Evolutionary conservation across 2,113 vertebrate genomes (phyloP).

Genomic region (Hippocampus zosterae): DNA sequence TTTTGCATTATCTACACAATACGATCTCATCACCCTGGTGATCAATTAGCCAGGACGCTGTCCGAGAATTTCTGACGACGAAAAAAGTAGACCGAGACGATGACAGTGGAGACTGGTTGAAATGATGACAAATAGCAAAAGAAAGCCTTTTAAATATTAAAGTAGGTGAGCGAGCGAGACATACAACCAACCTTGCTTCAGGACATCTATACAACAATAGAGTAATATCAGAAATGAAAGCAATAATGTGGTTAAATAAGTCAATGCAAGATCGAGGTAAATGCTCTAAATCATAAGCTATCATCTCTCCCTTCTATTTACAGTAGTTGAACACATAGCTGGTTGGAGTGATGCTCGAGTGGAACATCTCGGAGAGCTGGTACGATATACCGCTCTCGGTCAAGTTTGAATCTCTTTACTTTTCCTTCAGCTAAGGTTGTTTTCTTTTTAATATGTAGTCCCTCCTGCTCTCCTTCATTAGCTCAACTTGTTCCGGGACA

Average conservation of each 20-base stretch:
- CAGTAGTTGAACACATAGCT: conserved; percentile 67
- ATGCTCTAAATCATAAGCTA: conserved; percentile 72
- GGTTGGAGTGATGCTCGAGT: conserved; percentile 64
- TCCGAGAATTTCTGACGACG: conserved; percentile 22
- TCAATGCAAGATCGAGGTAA: conserved; percentile 70
- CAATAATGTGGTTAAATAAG: conserved; percentile 74
- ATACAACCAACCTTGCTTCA: conserved; percentile 63
- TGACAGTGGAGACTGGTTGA: conserved; percentile 34
- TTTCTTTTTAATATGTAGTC: conserved; percentile 31
- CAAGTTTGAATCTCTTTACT: conserved; percentile 46
- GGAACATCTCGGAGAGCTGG: conserved; percentile 48
- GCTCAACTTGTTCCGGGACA: conserved; percentile 63
- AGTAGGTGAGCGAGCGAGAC: conserved; percentile 54
- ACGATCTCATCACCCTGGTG: conserved; percentile 39
- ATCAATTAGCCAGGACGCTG: conserved; percentile 46
- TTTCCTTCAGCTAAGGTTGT: conserved; percentile 46
- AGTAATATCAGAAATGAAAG: conserved; percentile 72
- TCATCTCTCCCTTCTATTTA: conserved; percentile 71
- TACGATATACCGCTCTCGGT: conserved; percentile 44
- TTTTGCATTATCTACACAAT: conserved; percentile 69
- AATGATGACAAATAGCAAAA: conserved; percentile 62
- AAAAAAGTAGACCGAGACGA: conserved; percentile 46
- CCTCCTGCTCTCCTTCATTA: conserved; percentile 43
- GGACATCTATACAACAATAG: conserved; percentile 69
- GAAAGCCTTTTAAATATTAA: conserved; percentile 60